phyloP scores from a whole-genome alignment of 1,140 invertebrate species.

The Tetranychus urticae region DNA sequence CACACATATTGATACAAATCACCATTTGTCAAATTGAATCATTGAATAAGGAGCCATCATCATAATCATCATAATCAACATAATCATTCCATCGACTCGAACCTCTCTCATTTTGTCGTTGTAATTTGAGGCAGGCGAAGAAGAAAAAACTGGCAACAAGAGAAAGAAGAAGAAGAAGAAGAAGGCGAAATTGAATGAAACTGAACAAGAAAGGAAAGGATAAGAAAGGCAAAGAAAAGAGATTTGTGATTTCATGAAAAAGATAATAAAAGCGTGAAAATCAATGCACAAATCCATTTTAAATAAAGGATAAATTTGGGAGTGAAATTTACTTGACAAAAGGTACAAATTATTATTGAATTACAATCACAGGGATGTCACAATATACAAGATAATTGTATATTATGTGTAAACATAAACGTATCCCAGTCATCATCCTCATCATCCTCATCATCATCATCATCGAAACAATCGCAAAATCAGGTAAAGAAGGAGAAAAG shows the following conservation, averaged over 20 bases:
- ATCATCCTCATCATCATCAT: too few species aligned
- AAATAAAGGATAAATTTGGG: neutral
- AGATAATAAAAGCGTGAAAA: neutral
- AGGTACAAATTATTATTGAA: neutral
- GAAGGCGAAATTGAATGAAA: neutral
- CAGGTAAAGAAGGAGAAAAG: too few species aligned
- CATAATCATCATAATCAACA: too few species aligned
- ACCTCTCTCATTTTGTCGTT: neutral
- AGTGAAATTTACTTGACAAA: neutral
- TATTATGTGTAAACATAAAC: too few species aligned
- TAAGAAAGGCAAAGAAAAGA: neutral
- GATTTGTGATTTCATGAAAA: neutral
- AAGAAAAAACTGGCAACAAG: neutral
- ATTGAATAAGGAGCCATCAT: too few species aligned
- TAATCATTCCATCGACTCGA: too few species aligned
- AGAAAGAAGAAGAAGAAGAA: neutral
- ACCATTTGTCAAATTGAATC: too few species aligned
- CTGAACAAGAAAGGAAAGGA: neutral
- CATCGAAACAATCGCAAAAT: too few species aligned
- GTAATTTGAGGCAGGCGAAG: neutral
- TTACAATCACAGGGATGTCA: neutral
- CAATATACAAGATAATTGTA: too few species aligned
- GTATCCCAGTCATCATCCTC: too few species aligned
- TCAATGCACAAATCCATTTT: neutral
- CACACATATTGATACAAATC: neutral